Conservation (phyloP, 2,797 vertebrate genomes). For the Erethizon dorsatum region DNA sequence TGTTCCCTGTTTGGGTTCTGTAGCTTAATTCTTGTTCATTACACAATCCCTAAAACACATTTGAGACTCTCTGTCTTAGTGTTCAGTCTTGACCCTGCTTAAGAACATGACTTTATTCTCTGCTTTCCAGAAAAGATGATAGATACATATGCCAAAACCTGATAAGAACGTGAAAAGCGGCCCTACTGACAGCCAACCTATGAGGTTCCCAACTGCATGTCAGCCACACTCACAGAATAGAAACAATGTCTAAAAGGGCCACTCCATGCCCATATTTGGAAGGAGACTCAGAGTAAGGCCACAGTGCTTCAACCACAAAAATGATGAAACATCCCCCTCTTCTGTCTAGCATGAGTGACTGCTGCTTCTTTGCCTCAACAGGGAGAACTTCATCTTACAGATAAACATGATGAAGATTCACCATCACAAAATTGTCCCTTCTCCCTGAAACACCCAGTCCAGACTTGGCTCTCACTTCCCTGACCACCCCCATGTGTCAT, state of each 20-base stretch:
- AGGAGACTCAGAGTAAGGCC: not conserved
- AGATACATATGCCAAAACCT: not conserved
- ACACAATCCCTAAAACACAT: not conserved
- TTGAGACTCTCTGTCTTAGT: not conserved
- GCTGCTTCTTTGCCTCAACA: not conserved
- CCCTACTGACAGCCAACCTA: not conserved
- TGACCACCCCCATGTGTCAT: not conserved
- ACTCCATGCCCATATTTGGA: not conserved
- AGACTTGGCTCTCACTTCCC: not conserved
- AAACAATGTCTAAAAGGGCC: not conserved
- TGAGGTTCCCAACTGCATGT: not conserved
- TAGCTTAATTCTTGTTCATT: not conserved
- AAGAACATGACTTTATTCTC: not conserved
- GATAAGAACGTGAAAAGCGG: not conserved
- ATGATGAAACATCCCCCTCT: constrained; percentile 58
- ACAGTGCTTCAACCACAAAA: not conserved
- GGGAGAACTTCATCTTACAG: not conserved
- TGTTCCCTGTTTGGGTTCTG: not conserved
- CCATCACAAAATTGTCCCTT: not conserved
- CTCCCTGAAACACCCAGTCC: not conserved
- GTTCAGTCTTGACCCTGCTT: not conserved
- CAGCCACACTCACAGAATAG: not conserved
- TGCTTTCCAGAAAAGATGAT: not conserved
- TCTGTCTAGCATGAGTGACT: constrained; percentile 45
- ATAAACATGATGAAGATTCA: not conserved